Base-by-base conservation (phyloP, 2,113 vertebrate species). In the Oxygymnocypris stewartii region DNA sequence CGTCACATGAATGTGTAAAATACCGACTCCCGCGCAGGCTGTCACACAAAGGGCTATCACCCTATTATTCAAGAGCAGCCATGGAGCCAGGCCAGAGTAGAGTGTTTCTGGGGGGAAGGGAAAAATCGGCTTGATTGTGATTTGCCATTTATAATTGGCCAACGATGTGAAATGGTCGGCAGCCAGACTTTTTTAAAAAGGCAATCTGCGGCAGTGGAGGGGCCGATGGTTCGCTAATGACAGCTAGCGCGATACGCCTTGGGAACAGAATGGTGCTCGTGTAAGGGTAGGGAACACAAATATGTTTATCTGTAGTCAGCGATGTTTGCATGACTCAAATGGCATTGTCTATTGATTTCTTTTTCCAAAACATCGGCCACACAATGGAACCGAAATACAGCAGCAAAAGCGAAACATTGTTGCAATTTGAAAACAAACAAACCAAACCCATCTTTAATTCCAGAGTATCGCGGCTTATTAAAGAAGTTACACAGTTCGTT, bases 81-180 rank as follows among this genome's bases (percentile, higher is more conserved):
- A 89, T 94, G 92, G 90, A 93, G 90, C 89, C 86, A 82, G 84
- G 92, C 92, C 94, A 94, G 90, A 82, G 88, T 86, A 88, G 85
- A 90, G 91, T 89, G 87, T 91, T 91, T 79, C 63, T 71, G 73
- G 82, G 82, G 84, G 63, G 71, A 84, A 89, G 89, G 92, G 84
- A 90, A 90, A 92, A 90, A 89, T 89, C 90, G 90, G 90, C 86
- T 86, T 92, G 86, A 93, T 90, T 92, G 93, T 92, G 91, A 93
- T 92, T 92, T 93, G 90, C 93, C 92, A 92, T 94, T 94, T 93
- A 92, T 93, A 94, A 93, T 93, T 94, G 92, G 93, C 92, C 89
- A 90, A 87, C 91, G 85, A 91, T 92, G 91, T 90, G 92, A 91
- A 91, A 93, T 91, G 91, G 92, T 91, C 89, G 87, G 82, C 88